Conservation (phyloP, 2,113 vertebrate species). For the Parus major region DNA sequence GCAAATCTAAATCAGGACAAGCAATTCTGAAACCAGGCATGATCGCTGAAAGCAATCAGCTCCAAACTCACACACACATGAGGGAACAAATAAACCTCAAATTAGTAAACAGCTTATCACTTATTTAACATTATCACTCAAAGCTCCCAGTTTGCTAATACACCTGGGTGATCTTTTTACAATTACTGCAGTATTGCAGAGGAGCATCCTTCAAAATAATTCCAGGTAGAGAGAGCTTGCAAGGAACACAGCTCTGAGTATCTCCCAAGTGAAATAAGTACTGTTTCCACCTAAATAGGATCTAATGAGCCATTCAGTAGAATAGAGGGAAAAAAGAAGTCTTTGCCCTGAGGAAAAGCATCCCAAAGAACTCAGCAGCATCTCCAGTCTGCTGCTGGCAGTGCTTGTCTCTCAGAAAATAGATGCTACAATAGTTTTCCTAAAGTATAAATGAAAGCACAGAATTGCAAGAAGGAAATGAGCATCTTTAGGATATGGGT, state of each 20-base stretch:
- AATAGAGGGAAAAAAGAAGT: background rate
- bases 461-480: background rate
- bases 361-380: background rate
- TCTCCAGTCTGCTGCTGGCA: background rate
- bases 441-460: background rate
- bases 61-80: background rate
- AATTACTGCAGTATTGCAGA: background rate
- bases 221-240: background rate
- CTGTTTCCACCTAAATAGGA: conserved; percentile 17
- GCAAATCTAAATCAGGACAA: background rate
- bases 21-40: background rate
- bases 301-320: conserved; percentile 19
- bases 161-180: background rate
- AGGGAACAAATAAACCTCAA: background rate
- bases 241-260: background rate
- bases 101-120: background rate
- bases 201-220: background rate
- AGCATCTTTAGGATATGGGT: background rate
- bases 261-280: conserved; percentile 5
- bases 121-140: conserved; percentile 5
- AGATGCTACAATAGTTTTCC: background rate
- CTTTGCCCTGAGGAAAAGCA: conserved; percentile 4
- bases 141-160: background rate
- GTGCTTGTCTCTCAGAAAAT: background rate
- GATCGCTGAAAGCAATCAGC: background rate